Conservation (phyloP, 2,113 vertebrate genomes). For the Misgurnus mizolepis region DNA sequence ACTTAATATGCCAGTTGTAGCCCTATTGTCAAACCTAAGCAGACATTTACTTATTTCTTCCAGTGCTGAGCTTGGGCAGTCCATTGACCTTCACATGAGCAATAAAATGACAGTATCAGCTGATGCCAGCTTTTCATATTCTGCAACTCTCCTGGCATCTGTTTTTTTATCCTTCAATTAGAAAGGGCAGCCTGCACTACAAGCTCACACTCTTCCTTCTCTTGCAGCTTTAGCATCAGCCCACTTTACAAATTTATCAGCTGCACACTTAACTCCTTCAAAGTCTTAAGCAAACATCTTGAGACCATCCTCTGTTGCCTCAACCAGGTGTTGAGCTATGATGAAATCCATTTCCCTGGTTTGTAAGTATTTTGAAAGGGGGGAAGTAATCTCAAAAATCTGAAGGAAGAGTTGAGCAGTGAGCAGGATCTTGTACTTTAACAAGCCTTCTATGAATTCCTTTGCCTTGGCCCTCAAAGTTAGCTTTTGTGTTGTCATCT, state of each 20-base stretch:
- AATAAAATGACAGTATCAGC: neutral
- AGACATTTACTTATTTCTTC: too few species aligned
- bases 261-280: conserved; percentile 46
- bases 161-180: too few species aligned
- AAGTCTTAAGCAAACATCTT: conserved; percentile 27
- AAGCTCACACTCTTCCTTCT: conserved; percentile 32
- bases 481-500: conserved; percentile 12
- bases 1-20: too few species aligned
- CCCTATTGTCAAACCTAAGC: too few species aligned
- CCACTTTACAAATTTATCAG: conserved; percentile 44
- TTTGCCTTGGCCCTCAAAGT: too few species aligned
- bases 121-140: conserved; percentile 28
- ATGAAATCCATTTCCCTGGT: neutral
- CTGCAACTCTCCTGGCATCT: conserved; percentile 45
- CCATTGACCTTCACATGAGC: too few species aligned
- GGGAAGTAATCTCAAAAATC: conserved; percentile 27
- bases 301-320: conserved; percentile 29
- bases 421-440: conserved; percentile 25
- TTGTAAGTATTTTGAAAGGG: neutral
- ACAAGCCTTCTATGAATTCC: conserved; percentile 16
- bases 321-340: conserved; percentile 22
- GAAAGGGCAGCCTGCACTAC: too few species aligned
- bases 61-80: too few species aligned
- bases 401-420: conserved; percentile 40
- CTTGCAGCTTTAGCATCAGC: conserved; percentile 37